Conservation (phyloP, 2,888 invertebrate species). For the Apoda limacodes region DNA sequence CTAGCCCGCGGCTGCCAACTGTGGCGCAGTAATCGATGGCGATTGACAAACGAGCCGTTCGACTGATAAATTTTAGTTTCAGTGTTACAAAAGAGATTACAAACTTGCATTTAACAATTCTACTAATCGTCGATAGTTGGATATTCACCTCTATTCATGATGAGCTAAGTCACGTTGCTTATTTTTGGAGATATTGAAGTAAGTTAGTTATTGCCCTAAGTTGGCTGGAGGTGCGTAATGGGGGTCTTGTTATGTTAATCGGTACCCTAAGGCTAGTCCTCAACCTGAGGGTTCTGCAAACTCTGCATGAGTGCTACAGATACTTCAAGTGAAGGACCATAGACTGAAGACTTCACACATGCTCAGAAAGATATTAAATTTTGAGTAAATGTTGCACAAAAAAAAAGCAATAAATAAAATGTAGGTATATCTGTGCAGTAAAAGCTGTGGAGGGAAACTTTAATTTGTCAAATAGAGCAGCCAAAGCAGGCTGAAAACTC, state of each 20-base stretch:
- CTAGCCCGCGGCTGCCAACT: slow-evolving; percentile 58
- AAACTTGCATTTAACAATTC: slow-evolving; percentile 18
- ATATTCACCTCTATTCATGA: slow-evolving; percentile 19
- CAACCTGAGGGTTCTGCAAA: slow-evolving; percentile 33
- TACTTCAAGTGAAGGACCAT: too few species aligned
- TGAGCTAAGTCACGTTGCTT: background rate
- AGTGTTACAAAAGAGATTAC: slow-evolving; percentile 38
- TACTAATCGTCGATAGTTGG: slow-evolving; percentile 1
- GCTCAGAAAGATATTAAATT: too few species aligned
- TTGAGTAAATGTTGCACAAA: too few species aligned
- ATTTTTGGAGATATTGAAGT: slow-evolving; percentile 11
- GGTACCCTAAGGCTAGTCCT: slow-evolving; percentile 44
- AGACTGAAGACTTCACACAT: too few species aligned
- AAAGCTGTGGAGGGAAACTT: too few species aligned
- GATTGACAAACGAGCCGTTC: slow-evolving; percentile 70
- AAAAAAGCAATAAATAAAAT: too few species aligned
- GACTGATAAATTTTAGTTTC: slow-evolving; percentile 67
- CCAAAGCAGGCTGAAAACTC: too few species aligned
- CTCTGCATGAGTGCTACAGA: slow-evolving; percentile 31
- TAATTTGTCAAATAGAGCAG: too few species aligned
- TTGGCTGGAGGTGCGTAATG: slow-evolving; percentile 47
- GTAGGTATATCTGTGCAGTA: too few species aligned
- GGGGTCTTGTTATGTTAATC: slow-evolving; percentile 67
- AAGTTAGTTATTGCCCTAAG: slow-evolving; percentile 20
- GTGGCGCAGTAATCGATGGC: slow-evolving; percentile 60